Base-by-base conservation (phyloP, 2,113 vertebrate species). In the Nymphicus hollandicus region DNA sequence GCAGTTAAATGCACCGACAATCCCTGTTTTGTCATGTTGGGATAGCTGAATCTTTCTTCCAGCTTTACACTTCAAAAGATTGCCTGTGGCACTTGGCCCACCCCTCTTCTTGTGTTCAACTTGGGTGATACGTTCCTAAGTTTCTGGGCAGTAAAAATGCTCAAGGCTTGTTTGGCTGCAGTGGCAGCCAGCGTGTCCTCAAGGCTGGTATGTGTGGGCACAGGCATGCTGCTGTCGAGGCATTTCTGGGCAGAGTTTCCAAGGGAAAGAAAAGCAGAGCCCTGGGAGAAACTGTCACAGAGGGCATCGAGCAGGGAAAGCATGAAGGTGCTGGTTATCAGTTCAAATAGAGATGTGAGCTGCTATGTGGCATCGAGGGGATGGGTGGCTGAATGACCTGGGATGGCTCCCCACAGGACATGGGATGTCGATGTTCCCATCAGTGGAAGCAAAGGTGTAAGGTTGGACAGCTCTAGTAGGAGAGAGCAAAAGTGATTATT, bases 61-160 rank as follows among this genome's bases (percentile, higher is more conserved):
- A 83, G 77, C 27, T 77, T 55, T 46, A 27, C 10, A 11, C 46
- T 94, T 92, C 39, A 31, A 35, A 80, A 91, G 63, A 46, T 61
- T 82, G 49, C 80, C 49, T 47, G 20, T 80, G 55, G 73, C 64
- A 73, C 39, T 60, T 91, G 61, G 69, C 47, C 71, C 63, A 49
- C 52, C 43, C 60, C 35, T 88, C 60, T 53, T 61, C 35, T 60
- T 53, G 52, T 2, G 5, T 37, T 74, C 73, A 80, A 10, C 28
- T 37, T 76, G 46, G 31, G 63, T 81, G 37, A 25, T 29, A 12
- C 2, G 2, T 39, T 71, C 31, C 23, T 65, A 39, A 89, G 16
- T 88, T 94, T 88, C 77, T 93, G 69, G 61, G 72, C 41, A 71
- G 23, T 60, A 72, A 53, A 88, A 90, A 88, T 74, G 53, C 44